These are phyloP conservation scores for Anolis apletophallus DNA, from an alignment of 2,797 vertebrate genomes.

Conservation along the genomic window DNA sequence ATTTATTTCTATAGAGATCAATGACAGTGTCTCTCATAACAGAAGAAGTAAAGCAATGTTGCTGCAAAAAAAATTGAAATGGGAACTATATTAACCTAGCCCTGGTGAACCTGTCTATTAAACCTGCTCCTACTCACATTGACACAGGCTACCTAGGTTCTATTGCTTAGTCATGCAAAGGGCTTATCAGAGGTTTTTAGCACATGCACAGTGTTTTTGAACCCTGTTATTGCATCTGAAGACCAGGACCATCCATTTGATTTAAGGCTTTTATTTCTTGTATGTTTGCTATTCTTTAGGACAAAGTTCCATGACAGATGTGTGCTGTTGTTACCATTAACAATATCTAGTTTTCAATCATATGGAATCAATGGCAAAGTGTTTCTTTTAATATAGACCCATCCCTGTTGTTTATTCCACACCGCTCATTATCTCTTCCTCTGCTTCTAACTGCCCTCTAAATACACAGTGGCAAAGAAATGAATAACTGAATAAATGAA, in stretches of 20 bases:
- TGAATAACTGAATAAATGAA: too few relatives aligned
- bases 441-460: background rate
- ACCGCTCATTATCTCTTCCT: background rate
- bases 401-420: background rate
- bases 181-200: background rate
- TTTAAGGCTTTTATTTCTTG: background rate
- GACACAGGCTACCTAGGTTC: background rate
- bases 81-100: background rate
- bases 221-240: background rate
- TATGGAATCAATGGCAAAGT: background rate
- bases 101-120: background rate
- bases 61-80: background rate
- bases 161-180: background rate
- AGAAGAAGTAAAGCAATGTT: background rate
- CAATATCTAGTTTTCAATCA: background rate
- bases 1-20: background rate
- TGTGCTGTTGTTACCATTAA: background rate
- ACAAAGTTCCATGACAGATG: background rate
- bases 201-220: background rate
- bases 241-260: background rate
- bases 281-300: background rate
- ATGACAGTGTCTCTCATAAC: background rate
- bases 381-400: background rate
- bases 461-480: background rate
- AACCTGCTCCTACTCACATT: background rate